Conservation (phyloP, 2,888 invertebrate species). For the Apodemia duryi region DNA sequence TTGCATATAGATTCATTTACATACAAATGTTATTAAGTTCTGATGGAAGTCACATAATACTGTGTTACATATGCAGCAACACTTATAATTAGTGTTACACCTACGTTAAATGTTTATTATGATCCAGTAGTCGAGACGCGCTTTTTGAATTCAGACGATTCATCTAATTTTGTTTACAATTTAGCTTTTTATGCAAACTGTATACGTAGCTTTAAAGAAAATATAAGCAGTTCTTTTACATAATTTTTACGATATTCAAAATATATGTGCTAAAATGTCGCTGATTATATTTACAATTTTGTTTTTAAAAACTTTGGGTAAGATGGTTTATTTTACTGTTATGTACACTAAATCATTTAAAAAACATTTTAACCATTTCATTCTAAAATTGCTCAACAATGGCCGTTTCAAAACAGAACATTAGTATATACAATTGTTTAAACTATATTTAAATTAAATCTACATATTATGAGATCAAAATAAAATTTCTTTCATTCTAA, state of each 20-base stretch:
- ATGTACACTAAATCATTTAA: too few species aligned
- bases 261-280: background rate
- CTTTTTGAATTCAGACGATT: constrained; percentile 57
- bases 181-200: background rate
- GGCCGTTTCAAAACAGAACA: too few species aligned
- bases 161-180: constrained; percentile 25
- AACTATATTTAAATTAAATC: too few species aligned
- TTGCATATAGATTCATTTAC: constrained; percentile 8
- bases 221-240: background rate
- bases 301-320: constrained; percentile 16
- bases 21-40: background rate
- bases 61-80: background rate
- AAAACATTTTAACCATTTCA: too few species aligned
- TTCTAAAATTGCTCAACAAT: too few species aligned
- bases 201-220: background rate
- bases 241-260: background rate
- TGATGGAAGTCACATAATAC: background rate
- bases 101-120: constrained; percentile 7
- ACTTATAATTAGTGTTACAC: constrained; percentile 8
- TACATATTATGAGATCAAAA: too few species aligned
- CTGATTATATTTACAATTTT: background rate
- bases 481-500: too few species aligned
- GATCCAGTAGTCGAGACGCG: constrained; percentile 54
- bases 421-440: too few species aligned
- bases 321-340: background rate